phyloP scores from a whole-genome alignment of 2,113 vertebrate genomes.

The Centropus bengalensis region DNA sequence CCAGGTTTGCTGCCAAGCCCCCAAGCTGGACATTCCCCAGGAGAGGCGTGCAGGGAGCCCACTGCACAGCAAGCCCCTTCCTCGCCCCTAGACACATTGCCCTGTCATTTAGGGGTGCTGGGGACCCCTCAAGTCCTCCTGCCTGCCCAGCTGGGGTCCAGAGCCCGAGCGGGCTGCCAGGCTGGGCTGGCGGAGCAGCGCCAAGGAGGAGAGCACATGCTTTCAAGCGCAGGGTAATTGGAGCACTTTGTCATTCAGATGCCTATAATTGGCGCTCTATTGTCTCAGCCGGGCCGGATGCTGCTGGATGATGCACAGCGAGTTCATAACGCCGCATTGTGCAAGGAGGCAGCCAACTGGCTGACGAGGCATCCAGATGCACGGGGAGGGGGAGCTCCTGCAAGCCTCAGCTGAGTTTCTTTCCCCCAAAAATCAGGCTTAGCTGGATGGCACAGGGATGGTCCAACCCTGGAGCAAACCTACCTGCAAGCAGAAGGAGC shows the following conservation, averaged over 20 bases:
- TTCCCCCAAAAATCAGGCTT: not conserved
- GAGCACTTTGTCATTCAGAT: constrained; percentile 81
- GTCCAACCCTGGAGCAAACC: accelerated
- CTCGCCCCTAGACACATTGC: not conserved
- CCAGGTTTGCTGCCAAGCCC: not conserved
- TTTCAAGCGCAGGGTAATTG: constrained; percentile 69
- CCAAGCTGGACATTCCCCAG: accelerated
- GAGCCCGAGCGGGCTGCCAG: not conserved
- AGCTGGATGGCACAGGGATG: not conserved
- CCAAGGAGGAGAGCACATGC: not conserved
- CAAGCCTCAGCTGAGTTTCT: accelerated
- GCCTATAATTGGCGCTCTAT: constrained; percentile 77
- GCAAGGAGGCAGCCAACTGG: constrained; percentile 48
- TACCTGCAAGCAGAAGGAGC: accelerated
- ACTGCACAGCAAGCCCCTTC: not conserved
- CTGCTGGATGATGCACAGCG: constrained; percentile 54
- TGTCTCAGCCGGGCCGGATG: constrained; percentile 71
- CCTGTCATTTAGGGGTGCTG: not conserved
- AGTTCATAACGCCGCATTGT: constrained; percentile 16
- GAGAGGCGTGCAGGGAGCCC: accelerated
- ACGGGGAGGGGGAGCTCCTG: not conserved
- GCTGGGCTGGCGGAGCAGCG: not conserved
- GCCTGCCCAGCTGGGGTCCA: not conserved
- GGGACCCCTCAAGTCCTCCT: not conserved
- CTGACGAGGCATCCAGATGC: constrained; percentile 45